These are phyloP conservation scores for Zele albiditarsus DNA, from an alignment of 2,888 invertebrate species.

Conservation along the genomic window DNA sequence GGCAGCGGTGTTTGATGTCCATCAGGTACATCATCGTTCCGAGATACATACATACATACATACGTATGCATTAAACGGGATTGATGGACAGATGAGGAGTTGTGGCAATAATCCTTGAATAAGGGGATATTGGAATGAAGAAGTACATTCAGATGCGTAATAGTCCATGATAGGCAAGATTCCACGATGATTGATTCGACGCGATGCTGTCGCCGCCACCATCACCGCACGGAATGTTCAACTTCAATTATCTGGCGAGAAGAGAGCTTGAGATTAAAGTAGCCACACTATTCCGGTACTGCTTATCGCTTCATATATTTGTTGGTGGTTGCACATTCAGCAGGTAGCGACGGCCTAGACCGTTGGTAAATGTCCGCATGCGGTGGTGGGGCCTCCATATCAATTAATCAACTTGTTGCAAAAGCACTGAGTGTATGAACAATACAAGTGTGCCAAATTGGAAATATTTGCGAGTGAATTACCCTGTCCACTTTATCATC, in stretches of 20 bases:
- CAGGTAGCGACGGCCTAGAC: background rate
- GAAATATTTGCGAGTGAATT: no score
- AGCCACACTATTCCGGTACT: constrained; percentile 49
- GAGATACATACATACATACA: background rate
- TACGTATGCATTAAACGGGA: constrained; percentile 22
- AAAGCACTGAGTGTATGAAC: no score
- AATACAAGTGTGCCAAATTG: no score
- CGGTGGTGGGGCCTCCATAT: background rate
- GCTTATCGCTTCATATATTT: constrained; percentile 14
- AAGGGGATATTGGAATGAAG: constrained; percentile 20
- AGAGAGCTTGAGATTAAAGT: constrained; percentile 49
- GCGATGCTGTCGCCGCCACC: constrained; percentile 48
- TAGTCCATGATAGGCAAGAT: constrained; percentile 52
- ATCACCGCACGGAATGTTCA: constrained; percentile 48
- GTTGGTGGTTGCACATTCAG: background rate
- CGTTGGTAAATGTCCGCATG: background rate
- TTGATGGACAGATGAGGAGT: constrained; percentile 9
- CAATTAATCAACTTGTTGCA: no score
- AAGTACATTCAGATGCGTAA: constrained; percentile 44
- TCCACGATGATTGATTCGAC: constrained; percentile 60
- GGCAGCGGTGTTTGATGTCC: constrained; percentile 27
- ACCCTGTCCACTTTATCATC: no score
- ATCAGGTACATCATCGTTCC: background rate
- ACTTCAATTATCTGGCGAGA: constrained; percentile 50
- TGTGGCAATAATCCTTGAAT: constrained; percentile 9